phyloP scores from a whole-genome alignment of 2,113 vertebrate species.

The Ploceus nigricollis region DNA sequence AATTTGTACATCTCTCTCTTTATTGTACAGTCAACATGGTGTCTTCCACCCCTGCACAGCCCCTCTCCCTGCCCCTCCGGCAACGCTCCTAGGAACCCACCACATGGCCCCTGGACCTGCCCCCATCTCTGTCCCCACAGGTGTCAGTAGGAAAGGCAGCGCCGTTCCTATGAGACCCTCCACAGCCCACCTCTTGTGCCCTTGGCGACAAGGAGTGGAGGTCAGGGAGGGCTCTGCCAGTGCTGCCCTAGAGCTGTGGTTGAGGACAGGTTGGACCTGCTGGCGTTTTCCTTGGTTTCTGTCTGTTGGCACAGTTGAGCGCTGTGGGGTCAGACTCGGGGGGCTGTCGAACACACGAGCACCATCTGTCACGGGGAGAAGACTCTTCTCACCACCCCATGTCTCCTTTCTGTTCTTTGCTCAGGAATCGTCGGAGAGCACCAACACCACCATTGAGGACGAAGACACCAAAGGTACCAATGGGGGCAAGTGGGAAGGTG shows the following conservation, averaged over 20 bases:
- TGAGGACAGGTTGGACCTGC: slow-evolving; percentile 53
- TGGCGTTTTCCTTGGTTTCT: slow-evolving; percentile 51
- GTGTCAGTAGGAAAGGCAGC: slow-evolving; percentile 56
- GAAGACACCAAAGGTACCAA: slow-evolving; percentile 93
- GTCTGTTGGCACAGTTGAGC: slow-evolving; percentile 44
- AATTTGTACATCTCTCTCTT: slow-evolving; percentile 70
- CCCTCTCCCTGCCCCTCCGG: slow-evolving; percentile 53
- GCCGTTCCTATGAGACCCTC: slow-evolving; percentile 40
- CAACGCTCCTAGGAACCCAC: slow-evolving; percentile 50
- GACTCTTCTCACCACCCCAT: slow-evolving; percentile 31
- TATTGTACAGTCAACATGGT: slow-evolving; percentile 67
- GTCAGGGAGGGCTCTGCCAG: slow-evolving; percentile 55
- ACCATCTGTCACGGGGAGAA: background rate
- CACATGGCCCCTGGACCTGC: slow-evolving; percentile 3
- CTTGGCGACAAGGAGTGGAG: slow-evolving; percentile 27
- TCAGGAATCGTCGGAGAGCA: slow-evolving; percentile 97
- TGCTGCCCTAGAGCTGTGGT: slow-evolving; percentile 43
- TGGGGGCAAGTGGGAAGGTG: fast-evolving
- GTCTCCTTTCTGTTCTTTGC: slow-evolving; percentile 66
- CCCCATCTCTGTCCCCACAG: slow-evolving; percentile 54
- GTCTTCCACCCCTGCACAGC: slow-evolving; percentile 71
- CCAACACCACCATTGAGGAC: slow-evolving; percentile 96
- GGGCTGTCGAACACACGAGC: slow-evolving; percentile 20
- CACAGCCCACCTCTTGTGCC: slow-evolving; percentile 30
- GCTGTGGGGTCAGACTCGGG: slow-evolving; percentile 51